Percentiles rank a stretch among this genome's conserved stretches.
phyloP scores from a whole-genome alignment of 30 jellyfish, hydroid and myxozoan species.

The Pelagia noctiluca region DNA sequence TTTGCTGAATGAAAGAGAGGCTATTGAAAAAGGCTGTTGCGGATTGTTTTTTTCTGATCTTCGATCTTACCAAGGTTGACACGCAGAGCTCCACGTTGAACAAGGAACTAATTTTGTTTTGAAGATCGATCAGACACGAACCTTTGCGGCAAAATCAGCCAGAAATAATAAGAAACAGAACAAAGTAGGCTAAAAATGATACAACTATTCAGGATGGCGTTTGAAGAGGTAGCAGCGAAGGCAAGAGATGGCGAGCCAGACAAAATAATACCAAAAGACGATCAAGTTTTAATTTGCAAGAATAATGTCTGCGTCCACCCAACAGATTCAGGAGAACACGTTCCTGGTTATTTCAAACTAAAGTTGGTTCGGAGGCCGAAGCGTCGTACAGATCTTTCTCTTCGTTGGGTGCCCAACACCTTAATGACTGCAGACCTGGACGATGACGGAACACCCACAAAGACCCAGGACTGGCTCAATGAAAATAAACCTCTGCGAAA shows the following conservation, averaged over 20 bases:
- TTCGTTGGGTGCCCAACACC: slow-evolving; percentile 91
- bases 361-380: slow-evolving; percentile 49
- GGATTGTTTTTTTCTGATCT: no score
- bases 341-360: slow-evolving; percentile 86
- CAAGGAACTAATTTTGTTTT: no score
- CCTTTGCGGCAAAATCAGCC: no score
- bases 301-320: slow-evolving; percentile 92
- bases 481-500: slow-evolving; percentile 11
- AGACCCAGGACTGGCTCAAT: slow-evolving; percentile 13
- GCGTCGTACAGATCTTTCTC: slow-evolving; percentile 68
- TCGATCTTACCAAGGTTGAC: no score
- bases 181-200: no score
- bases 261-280: slow-evolving; percentile 57
- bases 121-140: no score
- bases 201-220: no score
- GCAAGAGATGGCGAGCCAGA: slow-evolving; percentile 89
- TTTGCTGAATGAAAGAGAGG: no score
- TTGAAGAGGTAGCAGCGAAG: no score
- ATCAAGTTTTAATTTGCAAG: slow-evolving; percentile 87
- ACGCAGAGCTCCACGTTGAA: no score
- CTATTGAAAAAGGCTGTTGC: no score
- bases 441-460: slow-evolving; percentile 31
- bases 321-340: slow-evolving; percentile 32
- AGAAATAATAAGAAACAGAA: no score
- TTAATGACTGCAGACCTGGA: slow-evolving; percentile 71